These are phyloP conservation scores for Hylaeus anthracinus DNA, from an alignment of 1,140 invertebrate genomes.

Conservation along the genomic window DNA sequence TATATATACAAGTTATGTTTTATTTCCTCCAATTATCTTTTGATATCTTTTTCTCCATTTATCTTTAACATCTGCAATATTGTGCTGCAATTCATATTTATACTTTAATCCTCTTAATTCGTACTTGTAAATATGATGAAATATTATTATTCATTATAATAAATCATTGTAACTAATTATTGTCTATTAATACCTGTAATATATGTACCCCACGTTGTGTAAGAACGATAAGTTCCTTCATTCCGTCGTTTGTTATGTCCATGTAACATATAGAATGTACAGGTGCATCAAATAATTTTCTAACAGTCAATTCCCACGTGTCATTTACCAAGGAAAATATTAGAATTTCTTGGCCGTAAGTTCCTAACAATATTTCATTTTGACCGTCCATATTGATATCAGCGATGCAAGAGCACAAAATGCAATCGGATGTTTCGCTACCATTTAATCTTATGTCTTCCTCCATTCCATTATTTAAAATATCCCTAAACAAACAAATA, in stretches of 20 bases:
- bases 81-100: conserved; percentile 67
- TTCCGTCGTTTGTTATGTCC: conserved; percentile 87
- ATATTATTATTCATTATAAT: no score
- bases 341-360: conserved; percentile 85
- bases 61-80: conserved; percentile 68
- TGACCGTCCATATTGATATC: conserved; percentile 88
- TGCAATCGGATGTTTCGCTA: conserved; percentile 83
- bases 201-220: conserved; percentile 86
- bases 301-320: conserved; percentile 79
- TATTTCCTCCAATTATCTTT: conserved; percentile 46
- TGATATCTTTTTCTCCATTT: conserved; percentile 69
- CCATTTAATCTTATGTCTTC: conserved; percentile 80
- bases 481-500: conserved; percentile 79
- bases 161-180: no score
- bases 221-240: conserved; percentile 86
- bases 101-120: conserved; percentile 18
- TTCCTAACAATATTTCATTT: conserved; percentile 88
- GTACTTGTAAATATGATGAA: background rate
- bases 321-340: conserved; percentile 82
- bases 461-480: conserved; percentile 82
- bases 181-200: conserved; percentile 81
- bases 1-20: conserved; percentile 8
- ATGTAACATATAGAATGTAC: conserved; percentile 84
- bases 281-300: conserved; percentile 83
- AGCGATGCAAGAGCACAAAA: conserved; percentile 83